Evolutionary conservation across 2,888 invertebrate species (phyloP).

Genomic region (Eucriotettix oculatus): DNA sequence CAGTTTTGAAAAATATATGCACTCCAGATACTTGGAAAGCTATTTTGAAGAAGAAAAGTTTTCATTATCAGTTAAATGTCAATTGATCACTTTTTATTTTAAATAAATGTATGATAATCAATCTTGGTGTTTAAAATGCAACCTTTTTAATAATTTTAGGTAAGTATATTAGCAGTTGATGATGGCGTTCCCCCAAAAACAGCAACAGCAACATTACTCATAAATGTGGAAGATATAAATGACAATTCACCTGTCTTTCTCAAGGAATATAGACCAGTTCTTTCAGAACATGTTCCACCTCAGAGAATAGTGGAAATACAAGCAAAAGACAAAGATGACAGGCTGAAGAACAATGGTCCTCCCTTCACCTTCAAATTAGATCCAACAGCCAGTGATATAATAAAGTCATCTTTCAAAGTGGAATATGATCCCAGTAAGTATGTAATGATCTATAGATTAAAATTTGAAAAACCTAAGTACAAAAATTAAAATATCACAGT

Average conservation of each 20-base stretch:
- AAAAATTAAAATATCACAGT: too few species aligned
- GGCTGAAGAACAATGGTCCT: slow-evolving; percentile 30
- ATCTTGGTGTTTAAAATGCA: too few species aligned
- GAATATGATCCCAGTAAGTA: slow-evolving; percentile 32
- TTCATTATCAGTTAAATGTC: too few species aligned
- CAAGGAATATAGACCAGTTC: slow-evolving; percentile 27
- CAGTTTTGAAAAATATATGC: too few species aligned
- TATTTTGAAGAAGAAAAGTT: too few species aligned
- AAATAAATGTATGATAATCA: too few species aligned
- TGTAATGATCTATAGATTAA: not conserved
- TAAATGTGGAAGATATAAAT: slow-evolving; percentile 30
- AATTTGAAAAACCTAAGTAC: not conserved
- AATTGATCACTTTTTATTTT: too few species aligned
- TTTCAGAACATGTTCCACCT: slow-evolving; percentile 32
- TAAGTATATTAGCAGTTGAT: slow-evolving; percentile 33
- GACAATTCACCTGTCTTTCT: slow-evolving; percentile 30
- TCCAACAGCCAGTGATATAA: slow-evolving; percentile 28
- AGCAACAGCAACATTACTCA: slow-evolving; percentile 29
- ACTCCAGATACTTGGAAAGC: too few species aligned
- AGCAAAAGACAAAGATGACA: slow-evolving; percentile 28
- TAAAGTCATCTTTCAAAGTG: slow-evolving; percentile 32
- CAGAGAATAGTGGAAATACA: slow-evolving; percentile 26
- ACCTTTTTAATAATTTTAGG: slow-evolving; percentile 10
- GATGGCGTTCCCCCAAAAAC: slow-evolving; percentile 27
- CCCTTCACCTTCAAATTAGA: slow-evolving; percentile 33